Evolutionary conservation across 1,140 invertebrate species (phyloP), one percentile per base, ranked within the genome.

Genomic region (Gonioctena quinquepunctata): DNA sequence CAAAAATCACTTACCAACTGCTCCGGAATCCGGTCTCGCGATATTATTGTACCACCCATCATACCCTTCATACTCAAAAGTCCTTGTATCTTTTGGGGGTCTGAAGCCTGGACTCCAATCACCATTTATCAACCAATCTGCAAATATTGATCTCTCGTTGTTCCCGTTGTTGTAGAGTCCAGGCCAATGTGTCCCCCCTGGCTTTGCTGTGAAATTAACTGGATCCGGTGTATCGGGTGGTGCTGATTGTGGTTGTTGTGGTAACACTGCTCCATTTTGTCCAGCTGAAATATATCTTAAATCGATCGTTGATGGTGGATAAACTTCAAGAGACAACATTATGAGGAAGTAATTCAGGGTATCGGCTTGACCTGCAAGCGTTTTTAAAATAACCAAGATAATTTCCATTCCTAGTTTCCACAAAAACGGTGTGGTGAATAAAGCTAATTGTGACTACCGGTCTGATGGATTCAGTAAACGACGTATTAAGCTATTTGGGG

Each of bases 11-110:
- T 60, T 69, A 89, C 78, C 89, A 18, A 88, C 84, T 49, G 88
- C 86, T 7, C 90, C 90, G 65, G 85, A 82, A 48, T 85, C 82
- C 2, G 88, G 87, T 71, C 83, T 83, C 2, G 85, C 87, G n/a
- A 88, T 67, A 75, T 91, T 91, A 74, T 91, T 91, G 77, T 87
- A 90, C 84, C 86, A 91, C 8, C 90, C 90, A 80, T 91, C 89
- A 78, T 84, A 90, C 26, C 88, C 81, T 70, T 88, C 86, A 71
- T 86, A 84, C 72, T 86, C 85, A n/a, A 42, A n/a, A 4, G 27
- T n/a, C 23, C 22, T 11, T 1, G 8, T 16, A 1, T 25, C n/a
- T 8, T 11, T 11, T 0, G 26, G 26, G 19, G 66, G 42, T 7
- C 16, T 25, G 5, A 13, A 11, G 6, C 48, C 25, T 0, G 13